A percentile compares a stretch with the other conserved stretches of the same genome.
These are phyloP conservation scores for Platalea minor DNA, from an alignment of 2,797 vertebrate species.

Conservation along the genomic window DNA sequence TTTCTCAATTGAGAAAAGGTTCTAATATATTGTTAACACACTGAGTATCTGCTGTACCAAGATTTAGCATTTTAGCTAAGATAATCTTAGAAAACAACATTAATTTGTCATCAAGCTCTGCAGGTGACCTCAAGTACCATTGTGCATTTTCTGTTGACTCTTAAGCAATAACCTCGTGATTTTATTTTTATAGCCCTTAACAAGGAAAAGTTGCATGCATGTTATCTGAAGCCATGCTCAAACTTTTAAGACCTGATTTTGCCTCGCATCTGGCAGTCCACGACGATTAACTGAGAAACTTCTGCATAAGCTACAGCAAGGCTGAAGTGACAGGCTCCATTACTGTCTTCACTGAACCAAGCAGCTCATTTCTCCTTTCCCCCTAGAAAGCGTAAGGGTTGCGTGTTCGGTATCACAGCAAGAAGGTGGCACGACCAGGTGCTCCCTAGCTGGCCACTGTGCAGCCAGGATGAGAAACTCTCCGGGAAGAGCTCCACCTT, in stretches of 20 bases:
- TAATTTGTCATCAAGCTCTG: not conserved
- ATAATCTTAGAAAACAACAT: not conserved
- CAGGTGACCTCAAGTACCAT: not conserved
- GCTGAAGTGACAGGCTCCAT: not conserved
- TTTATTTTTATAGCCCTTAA: not conserved
- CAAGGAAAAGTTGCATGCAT: not conserved
- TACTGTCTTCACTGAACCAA: not conserved
- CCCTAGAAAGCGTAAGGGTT: not conserved
- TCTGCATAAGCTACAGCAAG: not conserved
- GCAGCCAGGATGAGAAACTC: not conserved
- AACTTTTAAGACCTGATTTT: not conserved
- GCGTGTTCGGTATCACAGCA: rapidly evolving
- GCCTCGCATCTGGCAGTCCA: not conserved
- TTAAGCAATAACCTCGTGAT: not conserved
- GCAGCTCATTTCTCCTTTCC: not conserved
- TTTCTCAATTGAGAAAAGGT: not conserved
- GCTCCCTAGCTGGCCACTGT: not conserved
- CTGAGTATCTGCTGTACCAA: not conserved
- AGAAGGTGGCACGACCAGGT: not conserved
- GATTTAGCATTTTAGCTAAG: not conserved
- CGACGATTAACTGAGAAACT: not conserved
- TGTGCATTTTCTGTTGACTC: not conserved
- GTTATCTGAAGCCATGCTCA: not conserved
- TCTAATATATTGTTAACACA: not conserved
- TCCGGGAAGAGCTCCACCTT: not conserved